Evolutionary conservation across 2,797 vertebrate species (phyloP), one percentile per base, ranked within the genome.

Genomic region (Aeoliscus strigatus): DNA sequence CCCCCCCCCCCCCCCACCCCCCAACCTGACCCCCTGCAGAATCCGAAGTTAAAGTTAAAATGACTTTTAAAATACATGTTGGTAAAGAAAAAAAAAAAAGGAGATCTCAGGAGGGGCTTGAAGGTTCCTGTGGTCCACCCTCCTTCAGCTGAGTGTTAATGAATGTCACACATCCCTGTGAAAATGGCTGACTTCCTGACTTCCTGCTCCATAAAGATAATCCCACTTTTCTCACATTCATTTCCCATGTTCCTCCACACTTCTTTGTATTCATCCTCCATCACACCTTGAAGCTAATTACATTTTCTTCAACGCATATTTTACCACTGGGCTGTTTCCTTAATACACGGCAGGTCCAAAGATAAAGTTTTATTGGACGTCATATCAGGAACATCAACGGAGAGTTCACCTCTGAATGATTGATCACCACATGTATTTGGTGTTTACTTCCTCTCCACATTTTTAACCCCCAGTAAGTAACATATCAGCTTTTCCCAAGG

Each of bases 151-250:
- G 34, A 37, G 69, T 55, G 51, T 58, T 84, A 79, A 82, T 83
- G 73, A 83, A 82, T 79, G 74, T 75, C 74, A 73, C 82, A 67
- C 57, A 9, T 77, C 44, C 74, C 40, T 9, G 40, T 72, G 47
- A 75, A 48, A 49, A 77, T 39, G 45, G 35, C 2, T 37, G 59
- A 56, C 66, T 55, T 36, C 51, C 56, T 33, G n/a, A n/a, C n/a
- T n/a, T n/a, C 51, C 62, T 57, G 69, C 44, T 60, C 60, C 33
- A 50, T 34, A 29, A 63, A 76, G 62, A 77, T 84, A 81, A 82
- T 73, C 68, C 53, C 15, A 27, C 23, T 47, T 60, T 58, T 36
- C 53, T 53, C 35, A 42, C 25, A 34, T 32, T 49, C 11, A 21
- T 3, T 3, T 6, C 18, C 3, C 18, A 29, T 29, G 27, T 29